Conservation (phyloP, 2,113 vertebrate genomes). For the Paramisgurnus dabryanus region DNA sequence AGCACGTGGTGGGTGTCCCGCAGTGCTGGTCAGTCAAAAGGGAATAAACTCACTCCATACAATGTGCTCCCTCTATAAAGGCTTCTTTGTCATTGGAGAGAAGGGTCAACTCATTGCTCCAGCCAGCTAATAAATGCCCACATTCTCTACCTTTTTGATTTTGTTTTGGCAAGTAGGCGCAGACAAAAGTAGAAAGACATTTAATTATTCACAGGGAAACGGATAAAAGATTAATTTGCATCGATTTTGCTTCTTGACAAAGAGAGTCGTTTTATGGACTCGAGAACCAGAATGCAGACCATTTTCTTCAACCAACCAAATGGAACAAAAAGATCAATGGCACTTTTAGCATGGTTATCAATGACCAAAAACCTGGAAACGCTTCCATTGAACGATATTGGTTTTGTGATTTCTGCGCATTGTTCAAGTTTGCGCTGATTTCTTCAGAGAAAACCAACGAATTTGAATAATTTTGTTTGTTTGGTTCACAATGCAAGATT, state of each 20-base stretch:
- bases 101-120: conserved; percentile 75
- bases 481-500: conserved; percentile 59
- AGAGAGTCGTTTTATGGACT: conserved; percentile 70
- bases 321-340: conserved; percentile 72
- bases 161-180: conserved; percentile 67
- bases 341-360: conserved; percentile 67
- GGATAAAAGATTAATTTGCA: conserved; percentile 82
- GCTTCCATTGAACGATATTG: conserved; percentile 66
- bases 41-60: conserved; percentile 69
- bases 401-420: conserved; percentile 71
- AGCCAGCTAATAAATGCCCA: conserved; percentile 72
- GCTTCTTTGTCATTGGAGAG: conserved; percentile 73
- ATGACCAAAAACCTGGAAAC: conserved; percentile 64
- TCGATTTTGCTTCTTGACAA: conserved; percentile 75
- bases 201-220: conserved; percentile 77
- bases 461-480: conserved; percentile 69
- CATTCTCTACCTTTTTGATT: conserved; percentile 78
- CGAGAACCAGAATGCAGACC: conserved; percentile 59
- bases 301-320: conserved; percentile 65
- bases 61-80: conserved; percentile 72
- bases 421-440: conserved; percentile 57
- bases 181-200: conserved; percentile 74
- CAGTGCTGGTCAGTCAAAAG: conserved; percentile 76
- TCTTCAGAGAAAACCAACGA: conserved; percentile 64
- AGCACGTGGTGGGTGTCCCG: conserved; percentile 71